Base-by-base conservation (phyloP, 2,888 invertebrate species). In the Sympetrum striolatum region DNA sequence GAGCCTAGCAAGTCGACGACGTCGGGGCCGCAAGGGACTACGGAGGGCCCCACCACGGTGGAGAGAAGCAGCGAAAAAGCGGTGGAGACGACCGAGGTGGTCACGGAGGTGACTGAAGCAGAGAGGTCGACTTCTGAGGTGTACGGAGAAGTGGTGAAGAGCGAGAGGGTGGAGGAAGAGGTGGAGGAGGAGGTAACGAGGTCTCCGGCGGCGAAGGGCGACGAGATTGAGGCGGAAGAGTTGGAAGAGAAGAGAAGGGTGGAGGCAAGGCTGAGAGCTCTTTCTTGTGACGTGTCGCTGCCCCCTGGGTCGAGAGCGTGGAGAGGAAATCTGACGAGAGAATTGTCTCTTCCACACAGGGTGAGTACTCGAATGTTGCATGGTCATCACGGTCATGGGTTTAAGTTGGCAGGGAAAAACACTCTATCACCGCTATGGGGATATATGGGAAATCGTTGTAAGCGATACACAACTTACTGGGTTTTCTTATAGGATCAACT, bases 81-180 rank as follows among this genome's bases (percentile, higher is more conserved):
- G 35, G 31, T 35, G 6, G 73, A 25, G 18, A 53, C 53, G 81
- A 35, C n/a, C 2, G 53, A 53, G 53, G 31, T 58, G 18, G 37
- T n/a, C n/a, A 35, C 60, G n/a, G 86, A 86, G 39, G 37, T 37
- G 60, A 86, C 64, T 22, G 73, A 73, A 31, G 22, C 86, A 12
- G 86, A 60, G 86, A 64, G 60, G 60, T n/a, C 81, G 22, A 64
- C 86, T 22, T 86, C 86, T 10, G 86, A 86, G n/a, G 86, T 86
- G 35, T 86, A 86, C 64, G 86, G 86, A n/a, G 86, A 86, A n/a
- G 31, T 86, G 64, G n/a, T 86, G 86, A 86, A 60, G 60, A 86
- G 86, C 37, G 86, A 86, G 37, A 31, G 86, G 14, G 60, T 37
- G 3, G 86, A 35, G 18, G 82, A 82, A n/a, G 82, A 82, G 5